Percentiles rank a stretch among this genome's conserved stretches.
Evolutionary conservation across 2,113 vertebrate genomes (phyloP).

Genomic region (Nannospalax galili): DNA sequence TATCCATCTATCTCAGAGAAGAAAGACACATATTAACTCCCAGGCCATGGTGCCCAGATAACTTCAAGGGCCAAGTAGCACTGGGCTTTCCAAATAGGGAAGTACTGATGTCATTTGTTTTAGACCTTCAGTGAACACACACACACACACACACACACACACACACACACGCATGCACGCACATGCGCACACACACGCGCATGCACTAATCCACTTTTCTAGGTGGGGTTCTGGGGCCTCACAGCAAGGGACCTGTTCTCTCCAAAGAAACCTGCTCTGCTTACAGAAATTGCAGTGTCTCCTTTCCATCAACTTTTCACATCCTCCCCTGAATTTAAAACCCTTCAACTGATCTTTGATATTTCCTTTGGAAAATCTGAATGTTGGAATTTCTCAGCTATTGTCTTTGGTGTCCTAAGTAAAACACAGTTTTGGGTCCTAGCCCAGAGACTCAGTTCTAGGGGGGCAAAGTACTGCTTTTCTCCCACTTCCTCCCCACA

Average conservation of each 20-base stretch:
- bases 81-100: background rate
- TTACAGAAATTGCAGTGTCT: constrained; percentile 29
- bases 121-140: background rate
- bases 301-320: constrained; percentile 45
- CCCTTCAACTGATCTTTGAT: constrained; percentile 64
- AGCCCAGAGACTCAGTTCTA: background rate
- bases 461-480: background rate
- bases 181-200: too few relatives aligned
- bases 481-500: background rate
- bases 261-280: constrained; percentile 7
- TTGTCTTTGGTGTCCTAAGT: background rate
- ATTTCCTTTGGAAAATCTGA: constrained; percentile 48
- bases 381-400: constrained; percentile 40
- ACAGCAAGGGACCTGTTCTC: constrained; percentile 42
- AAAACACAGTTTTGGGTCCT: background rate
- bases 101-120: background rate
- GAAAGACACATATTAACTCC: background rate
- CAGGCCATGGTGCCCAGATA: background rate
- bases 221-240: background rate
- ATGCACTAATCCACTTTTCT: constrained; percentile 34
- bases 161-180: background rate
- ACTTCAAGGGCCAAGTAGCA: background rate
- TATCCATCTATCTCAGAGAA: background rate
- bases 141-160: background rate
- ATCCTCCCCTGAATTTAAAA: constrained; percentile 52